Conservation (phyloP, 2,113 vertebrate species). For the Gambusia holbrooki region DNA sequence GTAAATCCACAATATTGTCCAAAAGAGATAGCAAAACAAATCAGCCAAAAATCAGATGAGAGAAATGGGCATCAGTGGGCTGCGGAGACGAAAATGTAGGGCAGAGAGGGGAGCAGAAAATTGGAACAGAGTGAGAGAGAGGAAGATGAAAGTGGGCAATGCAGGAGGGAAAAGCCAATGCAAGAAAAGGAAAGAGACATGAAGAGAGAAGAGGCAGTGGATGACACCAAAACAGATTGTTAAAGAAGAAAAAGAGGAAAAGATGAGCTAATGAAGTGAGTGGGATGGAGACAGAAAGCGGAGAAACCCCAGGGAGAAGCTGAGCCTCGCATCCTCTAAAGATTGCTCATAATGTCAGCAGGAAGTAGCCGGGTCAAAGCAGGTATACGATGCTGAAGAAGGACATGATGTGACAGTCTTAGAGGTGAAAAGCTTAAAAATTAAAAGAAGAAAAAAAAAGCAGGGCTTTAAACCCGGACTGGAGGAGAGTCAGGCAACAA, state of each 20-base stretch:
- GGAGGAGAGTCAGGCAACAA: constrained; percentile 2
- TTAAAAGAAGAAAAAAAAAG: background rate
- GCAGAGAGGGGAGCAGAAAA: constrained; percentile 60
- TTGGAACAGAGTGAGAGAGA: constrained; percentile 61
- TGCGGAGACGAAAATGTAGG: constrained; percentile 66
- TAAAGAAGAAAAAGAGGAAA: constrained; percentile 1
- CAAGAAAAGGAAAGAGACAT: constrained; percentile 15
- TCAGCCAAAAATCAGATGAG: constrained; percentile 31
- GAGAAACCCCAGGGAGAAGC: constrained; percentile 44
- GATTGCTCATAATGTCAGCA: constrained; percentile 54
- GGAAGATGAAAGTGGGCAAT: constrained; percentile 43
- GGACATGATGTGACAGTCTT: constrained; percentile 51
- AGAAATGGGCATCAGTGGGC: constrained; percentile 40
- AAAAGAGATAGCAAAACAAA: constrained; percentile 19
- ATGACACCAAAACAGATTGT: constrained; percentile 2
- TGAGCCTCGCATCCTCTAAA: constrained; percentile 60
- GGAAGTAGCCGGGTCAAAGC: constrained; percentile 64
- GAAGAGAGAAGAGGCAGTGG: background rate
- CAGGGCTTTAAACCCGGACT: background rate
- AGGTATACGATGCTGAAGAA: constrained; percentile 60
- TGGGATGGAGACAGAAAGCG: constrained; percentile 9
- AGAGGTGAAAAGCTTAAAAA: constrained; percentile 12
- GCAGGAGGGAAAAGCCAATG: constrained; percentile 34
- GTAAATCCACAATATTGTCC: constrained; percentile 48
- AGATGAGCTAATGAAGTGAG: constrained; percentile 6